A percentile compares a stretch with the other conserved stretches of the same genome.
Evolutionary conservation across 1,140 invertebrate species (phyloP).

Genomic region (Drosophila lini): DNA sequence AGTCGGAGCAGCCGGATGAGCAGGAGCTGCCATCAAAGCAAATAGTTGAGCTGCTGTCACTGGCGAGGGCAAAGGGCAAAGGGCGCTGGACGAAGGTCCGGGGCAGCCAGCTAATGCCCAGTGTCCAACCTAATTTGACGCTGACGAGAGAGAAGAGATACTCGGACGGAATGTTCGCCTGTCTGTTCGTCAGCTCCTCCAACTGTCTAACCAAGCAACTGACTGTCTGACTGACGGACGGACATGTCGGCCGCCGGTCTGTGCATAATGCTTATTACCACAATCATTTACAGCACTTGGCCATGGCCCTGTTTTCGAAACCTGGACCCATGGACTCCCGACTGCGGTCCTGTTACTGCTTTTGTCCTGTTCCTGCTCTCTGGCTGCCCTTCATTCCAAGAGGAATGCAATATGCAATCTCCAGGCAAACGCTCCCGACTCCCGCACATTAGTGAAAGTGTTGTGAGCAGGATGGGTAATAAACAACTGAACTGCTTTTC

Average conservation of each 20-base stretch:
- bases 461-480: slow-evolving; percentile 48
- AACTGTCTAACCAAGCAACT: slow-evolving; percentile 5
- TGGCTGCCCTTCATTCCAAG: slow-evolving; percentile 40
- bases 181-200: slow-evolving; percentile 23
- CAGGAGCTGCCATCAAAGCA: slow-evolving; percentile 59
- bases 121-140: slow-evolving; percentile 77
- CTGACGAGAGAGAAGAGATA: slow-evolving; percentile 44
- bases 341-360: neutral
- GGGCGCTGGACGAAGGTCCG: slow-evolving; percentile 9
- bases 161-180: slow-evolving; percentile 14
- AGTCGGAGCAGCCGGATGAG: slow-evolving; percentile 2
- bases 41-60: slow-evolving; percentile 50
- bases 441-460: slow-evolving; percentile 68
- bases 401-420: slow-evolving; percentile 74
- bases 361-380: neutral
- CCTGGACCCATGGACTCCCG: slow-evolving; percentile 2
- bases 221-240: slow-evolving; percentile 34
- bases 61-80: slow-evolving; percentile 36
- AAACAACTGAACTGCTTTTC: slow-evolving; percentile 39
- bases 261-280: slow-evolving; percentile 78
- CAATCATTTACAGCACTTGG: slow-evolving; percentile 54
- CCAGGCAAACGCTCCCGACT: slow-evolving; percentile 16
- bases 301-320: slow-evolving; percentile 7
- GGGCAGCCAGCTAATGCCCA: slow-evolving; percentile 40
- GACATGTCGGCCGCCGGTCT: slow-evolving; percentile 50